Conservation (phyloP, 2,113 vertebrate genomes). For the Parus major region DNA sequence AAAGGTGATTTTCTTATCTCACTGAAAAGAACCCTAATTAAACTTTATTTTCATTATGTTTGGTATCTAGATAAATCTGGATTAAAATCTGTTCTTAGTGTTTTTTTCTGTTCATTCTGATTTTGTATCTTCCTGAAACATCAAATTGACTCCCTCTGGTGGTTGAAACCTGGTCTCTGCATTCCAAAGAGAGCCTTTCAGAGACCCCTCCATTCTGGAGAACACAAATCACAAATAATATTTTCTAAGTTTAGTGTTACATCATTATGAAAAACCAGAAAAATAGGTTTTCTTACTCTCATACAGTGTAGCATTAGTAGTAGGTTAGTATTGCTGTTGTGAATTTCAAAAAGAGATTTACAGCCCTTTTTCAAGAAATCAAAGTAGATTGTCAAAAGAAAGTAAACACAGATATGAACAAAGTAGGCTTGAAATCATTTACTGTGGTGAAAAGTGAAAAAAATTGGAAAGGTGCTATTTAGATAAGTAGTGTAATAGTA, state of each 20-base stretch:
- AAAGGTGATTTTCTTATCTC: neutral
- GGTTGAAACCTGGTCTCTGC: neutral
- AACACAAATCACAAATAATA: neutral
- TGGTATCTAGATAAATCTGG: neutral
- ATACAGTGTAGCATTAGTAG: neutral
- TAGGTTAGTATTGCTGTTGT: neutral
- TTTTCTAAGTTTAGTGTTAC: neutral
- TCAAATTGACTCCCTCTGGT: conserved; percentile 37
- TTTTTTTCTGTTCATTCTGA: neutral
- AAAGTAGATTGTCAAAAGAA: neutral
- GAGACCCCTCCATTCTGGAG: neutral
- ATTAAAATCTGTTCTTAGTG: neutral
- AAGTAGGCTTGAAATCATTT: neutral
- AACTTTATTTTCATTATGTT: neutral
- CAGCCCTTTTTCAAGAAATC: neutral
- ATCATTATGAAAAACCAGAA: neutral
- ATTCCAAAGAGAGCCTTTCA: neutral
- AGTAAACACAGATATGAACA: neutral
- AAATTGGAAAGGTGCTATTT: neutral
- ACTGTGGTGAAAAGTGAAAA: neutral
- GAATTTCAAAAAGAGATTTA: neutral
- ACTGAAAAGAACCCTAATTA: neutral
- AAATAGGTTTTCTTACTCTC: neutral
- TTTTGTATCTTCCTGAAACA: neutral
- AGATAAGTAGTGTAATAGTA: neutral